These are phyloP conservation scores for Otus sunia DNA, from an alignment of 2,113 vertebrate species.

Conservation along the genomic window DNA sequence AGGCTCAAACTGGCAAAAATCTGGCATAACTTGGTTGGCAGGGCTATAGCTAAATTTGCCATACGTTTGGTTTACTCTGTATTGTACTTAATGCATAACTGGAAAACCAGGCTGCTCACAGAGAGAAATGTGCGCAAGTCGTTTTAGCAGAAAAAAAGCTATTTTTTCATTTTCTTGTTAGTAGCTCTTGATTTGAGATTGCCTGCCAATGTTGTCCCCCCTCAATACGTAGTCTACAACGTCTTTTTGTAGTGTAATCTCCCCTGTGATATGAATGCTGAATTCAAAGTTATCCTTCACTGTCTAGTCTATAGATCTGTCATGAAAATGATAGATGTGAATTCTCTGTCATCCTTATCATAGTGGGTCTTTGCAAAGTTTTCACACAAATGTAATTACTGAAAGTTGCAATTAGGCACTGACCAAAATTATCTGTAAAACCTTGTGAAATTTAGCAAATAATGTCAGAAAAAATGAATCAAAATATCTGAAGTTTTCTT, in stretches of 20 bases:
- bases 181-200: not conserved
- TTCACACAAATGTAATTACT: not conserved
- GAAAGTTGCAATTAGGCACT: not conserved
- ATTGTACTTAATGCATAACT: not conserved
- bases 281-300: not conserved
- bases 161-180: not conserved
- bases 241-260: not conserved
- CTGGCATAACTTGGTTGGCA: rapidly evolving
- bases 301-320: not conserved
- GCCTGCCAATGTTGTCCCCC: rapidly evolving
- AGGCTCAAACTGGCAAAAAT: not conserved
- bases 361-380: not conserved
- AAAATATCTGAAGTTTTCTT: not conserved
- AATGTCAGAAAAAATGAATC: not conserved
- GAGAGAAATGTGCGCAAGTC: not conserved
- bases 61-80: not conserved
- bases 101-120: not conserved
- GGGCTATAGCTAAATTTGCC: not conserved
- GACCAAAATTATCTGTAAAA: not conserved
- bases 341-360: not conserved
- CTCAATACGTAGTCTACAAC: not conserved
- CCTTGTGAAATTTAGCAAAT: not conserved
- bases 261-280: not conserved
- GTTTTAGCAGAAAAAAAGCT: not conserved
- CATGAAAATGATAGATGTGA: not conserved